phyloP scores from a whole-genome alignment of 1,140 invertebrate species.

The Achroia grisella region DNA sequence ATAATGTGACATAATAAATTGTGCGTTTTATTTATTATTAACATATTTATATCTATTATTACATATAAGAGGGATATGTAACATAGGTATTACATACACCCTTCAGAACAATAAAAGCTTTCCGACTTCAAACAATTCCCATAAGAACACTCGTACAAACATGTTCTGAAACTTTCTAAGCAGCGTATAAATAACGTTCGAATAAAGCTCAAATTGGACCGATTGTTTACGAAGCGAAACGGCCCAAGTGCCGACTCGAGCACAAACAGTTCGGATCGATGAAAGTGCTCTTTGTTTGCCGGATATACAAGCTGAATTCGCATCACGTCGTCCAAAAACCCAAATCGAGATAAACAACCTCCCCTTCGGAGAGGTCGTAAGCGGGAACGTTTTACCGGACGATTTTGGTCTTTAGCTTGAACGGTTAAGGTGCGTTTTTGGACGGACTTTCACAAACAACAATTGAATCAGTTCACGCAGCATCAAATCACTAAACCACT shows the following conservation, averaged over 20 bases:
- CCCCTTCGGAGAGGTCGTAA: conserved; percentile 62
- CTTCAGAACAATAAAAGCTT: conserved; percentile 36
- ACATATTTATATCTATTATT: too few species aligned
- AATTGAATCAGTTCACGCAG: conserved; percentile 74
- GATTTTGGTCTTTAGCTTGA: conserved; percentile 63
- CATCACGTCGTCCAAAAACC: conserved; percentile 68
- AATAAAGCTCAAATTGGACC: conserved; percentile 55
- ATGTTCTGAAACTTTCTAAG: conserved; percentile 63
- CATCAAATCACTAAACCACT: conserved; percentile 74
- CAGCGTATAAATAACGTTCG: conserved; percentile 64
- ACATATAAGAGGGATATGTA: too few species aligned
- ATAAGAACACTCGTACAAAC: conserved; percentile 49
- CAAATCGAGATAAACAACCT: conserved; percentile 69
- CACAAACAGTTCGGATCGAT: conserved; percentile 58
- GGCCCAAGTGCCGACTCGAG: conserved; percentile 43
- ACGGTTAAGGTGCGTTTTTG: conserved; percentile 55
- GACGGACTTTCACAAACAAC: conserved; percentile 40
- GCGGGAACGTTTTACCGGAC: conserved; percentile 54
- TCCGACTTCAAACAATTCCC: conserved; percentile 53
- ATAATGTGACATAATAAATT: too few species aligned
- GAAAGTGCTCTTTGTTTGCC: conserved; percentile 60
- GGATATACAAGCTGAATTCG: conserved; percentile 69
- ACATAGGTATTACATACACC: conserved; percentile 2
- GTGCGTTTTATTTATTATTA: too few species aligned
- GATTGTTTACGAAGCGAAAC: conserved; percentile 25